Conservation (phyloP, 2,113 vertebrate genomes). For the Colistium nudipinnis region DNA sequence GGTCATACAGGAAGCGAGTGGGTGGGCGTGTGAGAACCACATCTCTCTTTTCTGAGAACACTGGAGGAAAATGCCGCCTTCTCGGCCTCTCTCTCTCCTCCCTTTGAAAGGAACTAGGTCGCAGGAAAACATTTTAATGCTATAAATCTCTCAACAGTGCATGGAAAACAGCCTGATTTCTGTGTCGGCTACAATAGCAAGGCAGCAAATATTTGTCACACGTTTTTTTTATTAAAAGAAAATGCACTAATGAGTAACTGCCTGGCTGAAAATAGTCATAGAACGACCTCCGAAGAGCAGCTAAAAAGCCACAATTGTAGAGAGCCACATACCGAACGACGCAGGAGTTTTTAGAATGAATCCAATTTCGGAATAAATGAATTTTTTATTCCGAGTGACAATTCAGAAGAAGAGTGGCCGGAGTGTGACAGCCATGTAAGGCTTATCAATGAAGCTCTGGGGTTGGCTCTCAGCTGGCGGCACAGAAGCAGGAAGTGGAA, state of each 20-base stretch:
- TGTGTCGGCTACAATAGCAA: not conserved
- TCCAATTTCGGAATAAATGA: constrained; percentile 40
- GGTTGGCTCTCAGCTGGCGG: constrained; percentile 58
- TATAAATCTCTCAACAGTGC: constrained; percentile 43
- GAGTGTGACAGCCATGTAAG: constrained; percentile 71
- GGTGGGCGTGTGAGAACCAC: constrained; percentile 84
- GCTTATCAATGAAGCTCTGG: constrained; percentile 65
- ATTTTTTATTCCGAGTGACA: constrained; percentile 55
- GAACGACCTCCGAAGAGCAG: constrained; percentile 22
- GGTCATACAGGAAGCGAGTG: constrained; percentile 83
- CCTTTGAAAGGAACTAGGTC: constrained; percentile 77
- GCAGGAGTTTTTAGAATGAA: constrained; percentile 38
- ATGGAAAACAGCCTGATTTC: constrained; percentile 24
- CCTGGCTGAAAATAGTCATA: constrained; percentile 28
- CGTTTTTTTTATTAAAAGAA: constrained; percentile 31
- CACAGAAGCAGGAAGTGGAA: constrained; percentile 79
- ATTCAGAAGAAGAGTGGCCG: constrained; percentile 52
- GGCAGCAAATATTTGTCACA: constrained; percentile 7
- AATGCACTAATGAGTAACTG: constrained; percentile 1
- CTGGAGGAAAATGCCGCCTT: constrained; percentile 74
- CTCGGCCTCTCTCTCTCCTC: constrained; percentile 54
- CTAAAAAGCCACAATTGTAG: constrained; percentile 22
- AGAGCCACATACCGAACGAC: constrained; percentile 32
- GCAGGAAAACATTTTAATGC: constrained; percentile 63
- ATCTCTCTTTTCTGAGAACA: constrained; percentile 80